These are phyloP conservation scores for Pocota personata DNA, from an alignment of 2,888 invertebrate genomes.

Conservation along the genomic window DNA sequence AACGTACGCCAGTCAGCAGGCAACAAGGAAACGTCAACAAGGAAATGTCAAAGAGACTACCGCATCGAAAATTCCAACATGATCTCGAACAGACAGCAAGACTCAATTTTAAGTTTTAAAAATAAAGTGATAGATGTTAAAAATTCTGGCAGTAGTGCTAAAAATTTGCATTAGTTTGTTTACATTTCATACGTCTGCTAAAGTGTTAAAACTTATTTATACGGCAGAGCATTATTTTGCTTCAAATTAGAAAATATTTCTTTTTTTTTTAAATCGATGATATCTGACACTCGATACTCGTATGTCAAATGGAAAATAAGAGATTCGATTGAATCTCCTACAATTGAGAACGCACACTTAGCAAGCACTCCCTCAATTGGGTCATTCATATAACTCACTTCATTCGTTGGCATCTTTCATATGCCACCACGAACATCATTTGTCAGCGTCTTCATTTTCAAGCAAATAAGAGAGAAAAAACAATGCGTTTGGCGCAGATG, in stretches of 20 bases:
- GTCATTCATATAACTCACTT: slow-evolving; percentile 9
- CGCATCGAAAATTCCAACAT: neutral
- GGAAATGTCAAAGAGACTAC: neutral
- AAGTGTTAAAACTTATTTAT: neutral
- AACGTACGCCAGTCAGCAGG: no score
- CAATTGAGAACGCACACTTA: neutral
- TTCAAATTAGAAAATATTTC: neutral
- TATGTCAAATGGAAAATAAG: neutral
- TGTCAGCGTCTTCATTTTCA: slow-evolving; percentile 17
- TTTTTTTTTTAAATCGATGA: neutral
- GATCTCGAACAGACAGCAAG: neutral
- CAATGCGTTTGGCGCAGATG: slow-evolving; percentile 14
- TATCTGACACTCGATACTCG: neutral
- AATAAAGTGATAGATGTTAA: neutral
- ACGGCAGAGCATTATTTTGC: neutral
- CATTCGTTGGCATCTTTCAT: slow-evolving; percentile 9
- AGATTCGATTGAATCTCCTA: neutral
- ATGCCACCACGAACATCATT: slow-evolving; percentile 19
- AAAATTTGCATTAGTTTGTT: neutral
- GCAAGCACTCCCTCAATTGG: slow-evolving; percentile 1
- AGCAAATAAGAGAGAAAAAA: neutral
- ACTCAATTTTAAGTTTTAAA: neutral
- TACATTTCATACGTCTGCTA: neutral
- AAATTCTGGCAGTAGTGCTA: neutral
- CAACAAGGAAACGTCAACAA: no score